Evolutionary conservation across 2,888 invertebrate species (phyloP).

Genomic region (Argynnis bischoffii): DNA sequence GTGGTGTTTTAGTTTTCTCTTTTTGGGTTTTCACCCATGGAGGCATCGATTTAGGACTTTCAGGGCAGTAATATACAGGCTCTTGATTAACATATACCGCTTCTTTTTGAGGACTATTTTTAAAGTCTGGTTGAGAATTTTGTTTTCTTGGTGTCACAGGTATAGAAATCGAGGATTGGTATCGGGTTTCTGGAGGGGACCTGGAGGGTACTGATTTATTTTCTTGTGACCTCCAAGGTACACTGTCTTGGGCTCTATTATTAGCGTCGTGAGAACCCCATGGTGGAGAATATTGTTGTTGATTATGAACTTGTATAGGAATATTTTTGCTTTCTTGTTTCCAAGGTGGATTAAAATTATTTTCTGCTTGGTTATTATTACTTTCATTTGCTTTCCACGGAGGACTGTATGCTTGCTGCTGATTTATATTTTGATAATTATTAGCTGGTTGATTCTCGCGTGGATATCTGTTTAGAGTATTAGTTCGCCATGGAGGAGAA

Average conservation of each 20-base stretch:
- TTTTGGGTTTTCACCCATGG: slow-evolving; percentile 77
- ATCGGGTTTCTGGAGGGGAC: slow-evolving; percentile 63
- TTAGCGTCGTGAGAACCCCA: slow-evolving; percentile 61
- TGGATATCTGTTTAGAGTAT: slow-evolving; percentile 64
- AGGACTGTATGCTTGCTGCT: slow-evolving; percentile 61
- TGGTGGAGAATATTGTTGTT: slow-evolving; percentile 61
- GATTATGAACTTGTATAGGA: slow-evolving; percentile 45
- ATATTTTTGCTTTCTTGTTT: slow-evolving; percentile 59
- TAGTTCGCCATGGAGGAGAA: slow-evolving; percentile 69
- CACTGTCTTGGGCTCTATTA: slow-evolving; percentile 55
- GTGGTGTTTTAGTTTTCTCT: slow-evolving; percentile 77
- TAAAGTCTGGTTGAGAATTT: slow-evolving; percentile 60
- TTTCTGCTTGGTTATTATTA: slow-evolving; percentile 58
- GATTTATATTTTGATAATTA: slow-evolving; percentile 54
- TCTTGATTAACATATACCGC: slow-evolving; percentile 74
- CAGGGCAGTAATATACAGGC: slow-evolving; percentile 73
- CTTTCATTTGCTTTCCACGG: slow-evolving; percentile 66
- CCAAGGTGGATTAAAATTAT: slow-evolving; percentile 58
- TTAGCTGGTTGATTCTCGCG: slow-evolving; percentile 57
- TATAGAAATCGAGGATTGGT: slow-evolving; percentile 76
- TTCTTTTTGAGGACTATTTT: slow-evolving; percentile 62
- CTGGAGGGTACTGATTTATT: slow-evolving; percentile 49
- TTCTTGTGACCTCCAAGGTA: slow-evolving; percentile 61
- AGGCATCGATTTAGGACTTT: slow-evolving; percentile 73
- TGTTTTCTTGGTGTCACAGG: slow-evolving; percentile 71